Conservation (phyloP, 2,113 vertebrate species). For the Verasper variegatus region DNA sequence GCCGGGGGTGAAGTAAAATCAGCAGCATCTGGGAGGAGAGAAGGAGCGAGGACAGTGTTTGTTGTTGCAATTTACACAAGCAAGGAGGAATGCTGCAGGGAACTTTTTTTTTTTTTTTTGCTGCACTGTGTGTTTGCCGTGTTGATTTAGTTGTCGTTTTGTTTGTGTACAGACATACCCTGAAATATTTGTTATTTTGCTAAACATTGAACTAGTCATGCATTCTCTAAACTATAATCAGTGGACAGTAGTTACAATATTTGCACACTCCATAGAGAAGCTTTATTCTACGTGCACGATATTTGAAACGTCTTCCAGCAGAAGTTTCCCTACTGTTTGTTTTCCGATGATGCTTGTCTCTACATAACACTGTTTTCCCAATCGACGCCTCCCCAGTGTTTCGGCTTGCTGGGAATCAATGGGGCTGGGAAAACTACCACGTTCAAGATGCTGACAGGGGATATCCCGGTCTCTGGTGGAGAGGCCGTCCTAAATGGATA, state of each 20-base stretch:
- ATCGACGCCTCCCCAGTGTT: constrained; percentile 85
- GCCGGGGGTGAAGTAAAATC: constrained; percentile 16
- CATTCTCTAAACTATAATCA: neutral
- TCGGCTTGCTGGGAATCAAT: constrained; percentile 97
- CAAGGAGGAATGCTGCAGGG: constrained; percentile 31
- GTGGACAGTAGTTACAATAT: constrained; percentile 1
- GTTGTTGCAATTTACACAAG: constrained; percentile 47
- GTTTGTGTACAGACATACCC: constrained; percentile 40
- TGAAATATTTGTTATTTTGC: constrained; percentile 39
- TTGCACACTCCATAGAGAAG: constrained; percentile 3
- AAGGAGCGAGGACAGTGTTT: constrained; percentile 20
- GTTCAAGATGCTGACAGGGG: constrained; percentile 99
- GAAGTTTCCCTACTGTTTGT: constrained; percentile 1
- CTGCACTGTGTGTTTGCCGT: constrained; percentile 15
- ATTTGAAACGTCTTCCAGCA: neutral
- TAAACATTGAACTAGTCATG: constrained; percentile 14
- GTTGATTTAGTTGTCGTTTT: constrained; percentile 55
- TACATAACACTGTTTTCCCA: constrained; percentile 23
- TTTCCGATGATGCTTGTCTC: constrained; percentile 12
- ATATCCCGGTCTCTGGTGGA: constrained; percentile 92
- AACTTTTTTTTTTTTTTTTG: constrained; percentile 14
- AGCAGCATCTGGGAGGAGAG: constrained; percentile 2
- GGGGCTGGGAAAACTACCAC: constrained; percentile 98
- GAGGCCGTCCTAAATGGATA: constrained; percentile 95
- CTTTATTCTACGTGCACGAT: neutral